Evolutionary conservation across 2,113 vertebrate species (phyloP), one percentile per base, ranked within the genome.

Genomic region (Telmatochromis bifrenatus): DNA sequence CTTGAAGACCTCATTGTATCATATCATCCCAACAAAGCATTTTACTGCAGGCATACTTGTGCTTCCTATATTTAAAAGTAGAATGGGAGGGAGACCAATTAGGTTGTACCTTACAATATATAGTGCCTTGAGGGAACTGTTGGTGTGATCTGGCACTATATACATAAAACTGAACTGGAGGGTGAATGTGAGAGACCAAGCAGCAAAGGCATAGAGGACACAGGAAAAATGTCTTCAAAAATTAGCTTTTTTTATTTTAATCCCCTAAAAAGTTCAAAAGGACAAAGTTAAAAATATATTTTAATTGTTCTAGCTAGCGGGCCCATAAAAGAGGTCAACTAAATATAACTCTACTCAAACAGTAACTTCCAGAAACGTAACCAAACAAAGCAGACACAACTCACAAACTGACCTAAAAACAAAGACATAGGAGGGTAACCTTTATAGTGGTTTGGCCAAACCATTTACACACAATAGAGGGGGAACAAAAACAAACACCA

Each of bases 241-340:
- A 33, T 60, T 10, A 4, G 56, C 5, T 31, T 58, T 6, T 56
- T 28, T 15, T 8, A 4, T 17, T 60, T 60, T 10, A 60, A 60
- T 19, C 58, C 58, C 58, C 3, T 33, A 7, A 60, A 60, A 60
- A 31, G 56, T 60, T 60, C 56, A 58, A 58, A 0, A 58, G 56
- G 26, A 31, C 26, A 58, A 58, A 58, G 56, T 58, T 58, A 17
- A 60, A 60, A 60, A 60, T 60, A 10, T 60, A 31, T 10, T 58
- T 58, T 2, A 58, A 17, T 31, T 60, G 26, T 58, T 31, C 26
- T 60, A 3, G 26, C 1, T 60, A 60, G 28, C 3, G 0, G 56
- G 56, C 3, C 56, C 2, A 60, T 60, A 60, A 33, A 60, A 60
- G 9, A 60, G 28, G 58, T 33, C 58, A 60, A 19, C 15, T 60